Evolutionary conservation across 1,140 invertebrate species (phyloP).

Genomic region (Zophobas atratus): DNA sequence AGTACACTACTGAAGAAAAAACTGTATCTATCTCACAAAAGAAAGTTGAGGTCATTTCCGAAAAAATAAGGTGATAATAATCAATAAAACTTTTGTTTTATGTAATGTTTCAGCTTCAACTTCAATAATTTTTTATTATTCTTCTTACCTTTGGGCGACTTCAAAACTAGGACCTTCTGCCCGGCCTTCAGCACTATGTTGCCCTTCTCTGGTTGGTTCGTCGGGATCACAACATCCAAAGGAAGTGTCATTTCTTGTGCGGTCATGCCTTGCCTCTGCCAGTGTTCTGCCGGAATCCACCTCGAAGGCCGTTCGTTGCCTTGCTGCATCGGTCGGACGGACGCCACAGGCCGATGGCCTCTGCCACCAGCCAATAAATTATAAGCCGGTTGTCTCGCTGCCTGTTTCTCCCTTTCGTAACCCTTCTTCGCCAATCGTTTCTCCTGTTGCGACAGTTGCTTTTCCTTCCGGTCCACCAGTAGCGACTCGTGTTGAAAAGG

Average conservation of each 20-base stretch:
- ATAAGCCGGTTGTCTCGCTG: slow-evolving; percentile 78
- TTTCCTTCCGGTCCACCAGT: slow-evolving; percentile 95
- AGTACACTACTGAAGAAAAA: too few relatives aligned
- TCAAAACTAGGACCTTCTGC: slow-evolving; percentile 93
- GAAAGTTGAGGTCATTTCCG: too few relatives aligned
- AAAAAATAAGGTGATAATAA: too few relatives aligned
- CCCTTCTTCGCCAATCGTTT: slow-evolving; percentile 93
- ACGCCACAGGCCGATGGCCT: slow-evolving; percentile 72
- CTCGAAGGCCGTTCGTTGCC: slow-evolving; percentile 55
- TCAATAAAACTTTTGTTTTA: too few relatives aligned
- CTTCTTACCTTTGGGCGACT: slow-evolving; percentile 84
- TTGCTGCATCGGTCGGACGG: slow-evolving; percentile 72
- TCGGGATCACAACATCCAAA: slow-evolving; percentile 94
- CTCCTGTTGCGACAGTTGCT: slow-evolving; percentile 95
- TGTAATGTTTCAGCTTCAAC: too few relatives aligned
- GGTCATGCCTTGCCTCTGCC: slow-evolving; percentile 93
- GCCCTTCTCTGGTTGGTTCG: slow-evolving; percentile 88
- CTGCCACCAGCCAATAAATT: slow-evolving; percentile 71
- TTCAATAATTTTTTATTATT: too few relatives aligned
- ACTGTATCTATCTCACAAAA: too few relatives aligned
- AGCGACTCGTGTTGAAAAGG: slow-evolving; percentile 98
- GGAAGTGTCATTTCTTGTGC: slow-evolving; percentile 95
- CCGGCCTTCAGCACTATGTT: slow-evolving; percentile 92
- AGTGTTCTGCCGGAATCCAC: slow-evolving; percentile 90
- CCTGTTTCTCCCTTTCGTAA: slow-evolving; percentile 95